These are phyloP conservation scores for Oriolus oriolus DNA, from an alignment of 2,113 vertebrate genomes.

Conservation along the genomic window DNA sequence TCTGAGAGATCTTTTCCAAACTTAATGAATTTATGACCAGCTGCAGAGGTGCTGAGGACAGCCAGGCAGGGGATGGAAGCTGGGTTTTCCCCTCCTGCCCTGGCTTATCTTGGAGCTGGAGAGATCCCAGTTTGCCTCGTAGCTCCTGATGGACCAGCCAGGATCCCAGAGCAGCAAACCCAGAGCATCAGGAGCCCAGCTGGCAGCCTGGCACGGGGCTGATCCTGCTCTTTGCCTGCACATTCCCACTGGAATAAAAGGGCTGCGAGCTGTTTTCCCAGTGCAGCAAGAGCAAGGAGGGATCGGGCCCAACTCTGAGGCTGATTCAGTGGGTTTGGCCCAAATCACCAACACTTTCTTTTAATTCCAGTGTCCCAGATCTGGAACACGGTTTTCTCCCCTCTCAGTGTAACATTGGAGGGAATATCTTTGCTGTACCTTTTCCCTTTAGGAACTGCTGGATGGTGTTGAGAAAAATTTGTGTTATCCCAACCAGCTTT, in stretches of 20 bases:
- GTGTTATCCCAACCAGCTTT: not conserved
- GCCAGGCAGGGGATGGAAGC: too few species aligned
- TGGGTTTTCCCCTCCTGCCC: not conserved
- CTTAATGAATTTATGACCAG: fast-evolving
- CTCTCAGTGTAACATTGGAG: not conserved
- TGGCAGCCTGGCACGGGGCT: fast-evolving
- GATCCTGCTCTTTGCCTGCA: not conserved
- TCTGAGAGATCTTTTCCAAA: not conserved
- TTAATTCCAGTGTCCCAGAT: fast-evolving
- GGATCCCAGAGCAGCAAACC: not conserved
- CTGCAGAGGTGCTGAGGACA: not conserved
- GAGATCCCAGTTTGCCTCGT: not conserved
- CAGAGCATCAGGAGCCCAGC: fast-evolving
- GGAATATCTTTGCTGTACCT: not conserved
- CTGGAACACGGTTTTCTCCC: fast-evolving
- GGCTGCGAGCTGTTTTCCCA: not conserved
- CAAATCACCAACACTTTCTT: fast-evolving
- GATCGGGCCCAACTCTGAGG: not conserved
- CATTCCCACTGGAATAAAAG: not conserved
- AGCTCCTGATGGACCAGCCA: not conserved
- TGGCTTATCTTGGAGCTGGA: not conserved
- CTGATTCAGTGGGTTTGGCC: not conserved
- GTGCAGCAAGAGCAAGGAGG: not conserved
- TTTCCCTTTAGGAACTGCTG: not conserved
- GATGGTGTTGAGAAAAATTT: not conserved